Evolutionary conservation across 2,113 vertebrate species (phyloP).

Genomic region (Rhinolophus ferrumequinum): DNA sequence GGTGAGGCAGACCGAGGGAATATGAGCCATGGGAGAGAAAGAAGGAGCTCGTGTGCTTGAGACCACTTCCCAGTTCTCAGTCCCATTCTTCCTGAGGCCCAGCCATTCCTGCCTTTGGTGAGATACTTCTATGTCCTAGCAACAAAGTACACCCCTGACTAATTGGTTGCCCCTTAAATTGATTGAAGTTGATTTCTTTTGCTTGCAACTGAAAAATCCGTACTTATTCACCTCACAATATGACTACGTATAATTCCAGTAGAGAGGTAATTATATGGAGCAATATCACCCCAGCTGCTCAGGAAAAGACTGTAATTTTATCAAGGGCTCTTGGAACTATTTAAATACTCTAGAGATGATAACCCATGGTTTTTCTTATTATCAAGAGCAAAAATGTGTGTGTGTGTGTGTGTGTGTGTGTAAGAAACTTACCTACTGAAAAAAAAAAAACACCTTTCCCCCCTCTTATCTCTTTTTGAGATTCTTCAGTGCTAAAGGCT

Average conservation of each 20-base stretch:
- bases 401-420: neutral
- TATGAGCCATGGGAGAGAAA: too few relatives aligned
- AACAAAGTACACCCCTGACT: neutral
- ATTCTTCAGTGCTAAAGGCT: neutral
- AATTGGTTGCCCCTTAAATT: neutral
- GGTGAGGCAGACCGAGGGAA: neutral
- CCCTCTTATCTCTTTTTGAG: neutral
- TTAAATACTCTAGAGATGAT: constrained; percentile 47
- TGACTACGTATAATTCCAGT: neutral
- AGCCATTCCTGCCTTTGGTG: neutral
- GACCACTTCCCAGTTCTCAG: neutral
- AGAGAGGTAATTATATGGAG: constrained; percentile 27
- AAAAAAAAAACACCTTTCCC: rapidly evolving
- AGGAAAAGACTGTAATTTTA: constrained; percentile 27
- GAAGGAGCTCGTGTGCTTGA: neutral
- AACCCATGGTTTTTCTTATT: neutral
- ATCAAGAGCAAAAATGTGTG: neutral
- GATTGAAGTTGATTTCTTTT: neutral
- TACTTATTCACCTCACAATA: neutral
- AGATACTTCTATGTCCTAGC: neutral
- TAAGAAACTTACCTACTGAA: neutral
- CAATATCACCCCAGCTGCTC: neutral
- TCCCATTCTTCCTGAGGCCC: neutral
- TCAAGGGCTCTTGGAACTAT: neutral
- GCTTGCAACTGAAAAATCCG: neutral